Percentiles rank a stretch among this genome's conserved stretches.
Evolutionary conservation across 2,797 vertebrate genomes (phyloP).

Genomic region (Pipistrellus pygmaeus): DNA sequence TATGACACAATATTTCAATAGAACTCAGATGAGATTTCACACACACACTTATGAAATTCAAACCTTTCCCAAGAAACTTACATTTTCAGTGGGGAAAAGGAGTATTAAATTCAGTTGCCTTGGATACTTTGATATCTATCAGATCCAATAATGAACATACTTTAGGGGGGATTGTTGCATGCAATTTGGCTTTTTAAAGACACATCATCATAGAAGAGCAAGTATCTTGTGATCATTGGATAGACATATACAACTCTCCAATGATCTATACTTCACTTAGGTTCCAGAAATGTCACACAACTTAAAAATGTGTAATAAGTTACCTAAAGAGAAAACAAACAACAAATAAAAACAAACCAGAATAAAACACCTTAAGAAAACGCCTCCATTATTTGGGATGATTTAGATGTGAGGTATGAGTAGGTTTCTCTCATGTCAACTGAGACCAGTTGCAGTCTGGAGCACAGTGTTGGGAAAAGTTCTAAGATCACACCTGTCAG

Average conservation of each 20-base stretch:
- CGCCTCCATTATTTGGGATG: background rate
- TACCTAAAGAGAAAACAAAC: background rate
- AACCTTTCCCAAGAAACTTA: constrained; percentile 43
- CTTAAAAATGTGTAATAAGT: constrained; percentile 9
- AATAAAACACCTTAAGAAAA: background rate
- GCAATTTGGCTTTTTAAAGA: background rate
- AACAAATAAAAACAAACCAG: background rate
- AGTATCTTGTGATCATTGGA: background rate
- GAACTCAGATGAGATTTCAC: constrained; percentile 21
- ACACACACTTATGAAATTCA: constrained; percentile 25
- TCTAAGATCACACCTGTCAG: background rate
- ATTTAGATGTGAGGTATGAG: background rate
- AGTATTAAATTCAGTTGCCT: background rate
- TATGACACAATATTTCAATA: constrained; percentile 20
- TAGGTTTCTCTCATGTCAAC: background rate
- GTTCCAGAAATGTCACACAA: background rate
- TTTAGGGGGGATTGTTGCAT: background rate
- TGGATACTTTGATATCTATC: background rate
- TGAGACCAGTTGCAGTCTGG: background rate
- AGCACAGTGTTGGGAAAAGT: background rate
- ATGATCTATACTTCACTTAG: background rate
- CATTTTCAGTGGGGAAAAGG: background rate
- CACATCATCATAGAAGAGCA: background rate
- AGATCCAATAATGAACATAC: background rate
- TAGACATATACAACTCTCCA: background rate